phyloP scores from a whole-genome alignment of 2,797 vertebrate species.

The Cirrhinus molitorella region DNA sequence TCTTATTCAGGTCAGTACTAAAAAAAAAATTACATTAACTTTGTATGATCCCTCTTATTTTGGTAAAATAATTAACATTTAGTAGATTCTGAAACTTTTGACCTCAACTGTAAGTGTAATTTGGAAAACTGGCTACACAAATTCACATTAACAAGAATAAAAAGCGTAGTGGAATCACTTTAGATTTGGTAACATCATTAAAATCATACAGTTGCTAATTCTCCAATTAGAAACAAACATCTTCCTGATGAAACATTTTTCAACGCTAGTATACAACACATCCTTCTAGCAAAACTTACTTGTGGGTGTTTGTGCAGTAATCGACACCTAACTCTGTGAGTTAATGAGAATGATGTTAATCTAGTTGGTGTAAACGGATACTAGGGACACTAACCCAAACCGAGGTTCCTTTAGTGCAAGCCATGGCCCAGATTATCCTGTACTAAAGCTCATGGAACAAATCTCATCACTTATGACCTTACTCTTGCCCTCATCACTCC shows the following conservation, averaged over 20 bases:
- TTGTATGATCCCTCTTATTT: too few species aligned
- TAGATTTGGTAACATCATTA: too few species aligned
- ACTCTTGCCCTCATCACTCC: conserved; percentile 6
- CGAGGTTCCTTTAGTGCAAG: conserved; percentile 35
- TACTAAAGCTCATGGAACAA: not conserved
- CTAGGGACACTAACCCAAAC: conserved; percentile 15
- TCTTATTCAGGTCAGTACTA: too few species aligned
- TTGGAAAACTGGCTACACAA: too few species aligned
- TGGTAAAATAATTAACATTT: too few species aligned
- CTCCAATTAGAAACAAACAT: not conserved
- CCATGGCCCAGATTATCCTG: conserved; percentile 36
- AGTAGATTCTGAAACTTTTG: too few species aligned
- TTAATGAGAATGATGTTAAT: conserved; percentile 40
- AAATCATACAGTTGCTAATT: not conserved
- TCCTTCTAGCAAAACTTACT: not conserved
- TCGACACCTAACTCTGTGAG: not conserved
- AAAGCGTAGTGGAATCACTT: too few species aligned
- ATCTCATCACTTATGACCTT: conserved; percentile 23
- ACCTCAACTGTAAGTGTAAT: too few species aligned
- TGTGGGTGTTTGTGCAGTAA: not conserved
- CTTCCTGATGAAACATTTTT: not conserved
- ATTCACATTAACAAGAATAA: too few species aligned
- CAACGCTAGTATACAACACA: not conserved
- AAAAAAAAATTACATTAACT: too few species aligned
- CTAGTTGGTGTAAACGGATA: conserved; percentile 23